Base-by-base conservation (phyloP, 2,888 invertebrate genomes). In the Lagria hirta region DNA sequence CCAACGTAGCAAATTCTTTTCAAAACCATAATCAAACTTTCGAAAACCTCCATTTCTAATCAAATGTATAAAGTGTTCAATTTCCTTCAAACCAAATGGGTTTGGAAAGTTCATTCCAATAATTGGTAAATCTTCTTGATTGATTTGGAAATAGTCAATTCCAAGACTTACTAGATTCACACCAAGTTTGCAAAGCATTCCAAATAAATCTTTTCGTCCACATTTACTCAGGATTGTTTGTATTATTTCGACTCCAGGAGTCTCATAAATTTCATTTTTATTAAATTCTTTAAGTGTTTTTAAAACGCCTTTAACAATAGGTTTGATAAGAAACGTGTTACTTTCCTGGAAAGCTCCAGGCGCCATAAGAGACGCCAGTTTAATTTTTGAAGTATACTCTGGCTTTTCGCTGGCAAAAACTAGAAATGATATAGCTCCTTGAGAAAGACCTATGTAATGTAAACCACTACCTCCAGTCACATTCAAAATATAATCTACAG, bases 361-460 rank as follows among this genome's bases (percentile, higher is more conserved):
- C 6, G 27, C 27, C 27, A 27, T 27, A n/a, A 27, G 13, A 2
- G 27, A 27, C 2, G 29, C 29, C 2, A 29, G 3, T n/a, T 7
- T n/a, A n/a, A 83, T 70, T 66, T 81, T 82, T 1, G 73, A 62
- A 60, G 81, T 81, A 51, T 81, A 82, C 36, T 80, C 77, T 0
- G 80, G 78, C 34, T 70, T 72, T n/a, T 72, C 72, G 0, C 79
- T 75, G 16, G 74, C 71, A 75, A 82, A 75, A 0, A 81, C 79
- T 70, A 77, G 82, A 63, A 81, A 81, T 8, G 70, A 71, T 0
- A 81, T 81, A 1, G 81, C 78, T 71, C 82, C 63, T 36, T 80
- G 79, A 4, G 85, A 87, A 64, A 88, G 86, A 0, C 86, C 89
- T 2, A 84, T 68, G 64, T 85, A 88, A 50, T 80, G 79, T 1